Percentiles rank a stretch among this genome's conserved stretches.
These are phyloP conservation scores for Aix galericulata DNA, from an alignment of 2,113 vertebrate genomes.

Conservation along the genomic window DNA sequence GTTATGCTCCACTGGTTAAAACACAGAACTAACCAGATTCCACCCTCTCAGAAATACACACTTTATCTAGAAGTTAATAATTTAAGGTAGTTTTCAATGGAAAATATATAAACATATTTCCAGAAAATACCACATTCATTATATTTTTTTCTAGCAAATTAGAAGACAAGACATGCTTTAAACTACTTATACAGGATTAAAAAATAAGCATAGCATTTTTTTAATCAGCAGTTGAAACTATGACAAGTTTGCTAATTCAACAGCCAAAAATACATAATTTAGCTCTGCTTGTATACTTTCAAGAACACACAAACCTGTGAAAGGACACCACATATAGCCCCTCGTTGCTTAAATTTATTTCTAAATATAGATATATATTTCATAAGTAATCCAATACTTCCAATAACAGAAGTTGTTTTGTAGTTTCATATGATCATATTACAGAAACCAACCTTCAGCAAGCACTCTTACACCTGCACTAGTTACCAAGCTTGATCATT, in stretches of 20 bases:
- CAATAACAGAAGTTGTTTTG: background rate
- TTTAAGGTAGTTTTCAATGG: background rate
- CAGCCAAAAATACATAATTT: background rate
- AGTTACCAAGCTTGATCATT: background rate
- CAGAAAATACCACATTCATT: background rate
- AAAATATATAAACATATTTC: background rate
- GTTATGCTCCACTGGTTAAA: background rate
- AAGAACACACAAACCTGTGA: background rate
- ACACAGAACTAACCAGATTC: background rate
- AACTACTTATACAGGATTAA: background rate
- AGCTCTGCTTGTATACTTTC: background rate
- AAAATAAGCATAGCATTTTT: background rate
- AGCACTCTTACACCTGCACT: background rate
- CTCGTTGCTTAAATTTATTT: background rate
- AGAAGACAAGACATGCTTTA: background rate
- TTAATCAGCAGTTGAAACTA: background rate
- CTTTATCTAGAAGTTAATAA: background rate
- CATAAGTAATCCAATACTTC: background rate
- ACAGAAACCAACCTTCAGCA: background rate
- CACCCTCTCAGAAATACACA: background rate
- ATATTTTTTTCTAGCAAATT: background rate
- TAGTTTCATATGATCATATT: background rate
- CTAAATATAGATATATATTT: background rate
- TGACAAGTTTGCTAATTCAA: background rate
- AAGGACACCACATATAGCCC: background rate